Conservation (phyloP, 2,113 vertebrate species). For the Clupea harengus region DNA sequence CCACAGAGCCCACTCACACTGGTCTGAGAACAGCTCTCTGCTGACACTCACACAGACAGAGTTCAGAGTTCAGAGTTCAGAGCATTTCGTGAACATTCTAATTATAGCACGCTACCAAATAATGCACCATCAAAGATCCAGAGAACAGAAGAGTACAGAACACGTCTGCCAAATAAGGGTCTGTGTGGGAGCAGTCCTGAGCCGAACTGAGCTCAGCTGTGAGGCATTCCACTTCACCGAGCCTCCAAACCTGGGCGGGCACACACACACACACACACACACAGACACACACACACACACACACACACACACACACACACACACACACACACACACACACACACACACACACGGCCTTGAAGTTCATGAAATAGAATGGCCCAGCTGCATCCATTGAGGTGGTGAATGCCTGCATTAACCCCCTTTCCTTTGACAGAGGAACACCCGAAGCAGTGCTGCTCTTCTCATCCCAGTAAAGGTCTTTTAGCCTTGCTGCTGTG, state of each 20-base stretch:
- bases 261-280: not conserved
- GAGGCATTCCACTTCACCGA: not conserved
- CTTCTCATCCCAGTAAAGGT: not conserved
- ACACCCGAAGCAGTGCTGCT: not conserved
- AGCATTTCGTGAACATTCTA: not conserved
- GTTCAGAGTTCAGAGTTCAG: not conserved
- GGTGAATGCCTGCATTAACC: constrained; percentile 10
- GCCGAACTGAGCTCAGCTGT: constrained; percentile 2
- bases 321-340: constrained; percentile 23
- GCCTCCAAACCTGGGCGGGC: not conserved
- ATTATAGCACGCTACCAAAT: not conserved
- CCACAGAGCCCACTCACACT: not conserved
- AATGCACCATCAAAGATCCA: not conserved
- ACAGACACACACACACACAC: constrained; percentile 1
- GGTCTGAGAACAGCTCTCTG: not conserved
- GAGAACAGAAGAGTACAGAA: not conserved
- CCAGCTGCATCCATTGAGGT: constrained; percentile 6
- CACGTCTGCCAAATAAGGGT: not conserved
- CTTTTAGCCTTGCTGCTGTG: not conserved
- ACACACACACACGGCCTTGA: constrained; percentile 19
- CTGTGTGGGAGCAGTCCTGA: not conserved
- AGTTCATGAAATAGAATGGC: not conserved
- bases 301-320: not conserved
- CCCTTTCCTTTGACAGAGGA: not conserved
- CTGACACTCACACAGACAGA: not conserved